These are phyloP conservation scores for Danaus chrysippus DNA, from an alignment of 2,888 invertebrate species.

Conservation along the genomic window DNA sequence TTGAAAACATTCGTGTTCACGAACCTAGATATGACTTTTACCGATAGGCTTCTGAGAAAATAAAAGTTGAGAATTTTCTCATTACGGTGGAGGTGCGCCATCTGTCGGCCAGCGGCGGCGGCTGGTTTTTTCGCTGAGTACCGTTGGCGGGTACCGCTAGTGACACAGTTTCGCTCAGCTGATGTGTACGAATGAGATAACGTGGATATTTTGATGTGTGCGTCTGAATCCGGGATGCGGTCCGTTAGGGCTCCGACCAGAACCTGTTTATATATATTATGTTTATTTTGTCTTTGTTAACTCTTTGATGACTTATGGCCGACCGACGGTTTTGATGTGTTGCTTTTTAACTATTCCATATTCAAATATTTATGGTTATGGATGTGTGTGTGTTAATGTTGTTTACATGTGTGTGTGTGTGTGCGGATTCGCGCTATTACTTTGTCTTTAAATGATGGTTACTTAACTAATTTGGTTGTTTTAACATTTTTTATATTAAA, in stretches of 20 bases:
- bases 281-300: conserved; percentile 8
- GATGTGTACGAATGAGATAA: conserved; percentile 50
- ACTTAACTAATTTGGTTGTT: no score
- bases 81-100: conserved; percentile 48
- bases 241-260: conserved; percentile 52
- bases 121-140: conserved; percentile 45
- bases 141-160: conserved; percentile 60
- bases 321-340: neutral
- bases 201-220: conserved; percentile 46
- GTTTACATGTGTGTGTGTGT: no score
- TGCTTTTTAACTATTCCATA: neutral
- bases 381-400: neutral
- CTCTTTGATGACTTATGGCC: neutral
- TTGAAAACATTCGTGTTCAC: conserved; percentile 24
- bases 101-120: conserved; percentile 58
- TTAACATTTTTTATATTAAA: no score
- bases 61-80: conserved; percentile 16
- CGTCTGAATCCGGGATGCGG: conserved; percentile 55
- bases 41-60: conserved; percentile 12
- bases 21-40: conserved; percentile 10
- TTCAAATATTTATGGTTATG: neutral
- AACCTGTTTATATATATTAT: conserved; percentile 42
- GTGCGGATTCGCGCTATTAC: no score
- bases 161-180: conserved; percentile 74
- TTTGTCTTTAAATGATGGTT: no score